Base-by-base conservation (phyloP, 2,113 vertebrate species). In the Chaetodon trifascialis region DNA sequence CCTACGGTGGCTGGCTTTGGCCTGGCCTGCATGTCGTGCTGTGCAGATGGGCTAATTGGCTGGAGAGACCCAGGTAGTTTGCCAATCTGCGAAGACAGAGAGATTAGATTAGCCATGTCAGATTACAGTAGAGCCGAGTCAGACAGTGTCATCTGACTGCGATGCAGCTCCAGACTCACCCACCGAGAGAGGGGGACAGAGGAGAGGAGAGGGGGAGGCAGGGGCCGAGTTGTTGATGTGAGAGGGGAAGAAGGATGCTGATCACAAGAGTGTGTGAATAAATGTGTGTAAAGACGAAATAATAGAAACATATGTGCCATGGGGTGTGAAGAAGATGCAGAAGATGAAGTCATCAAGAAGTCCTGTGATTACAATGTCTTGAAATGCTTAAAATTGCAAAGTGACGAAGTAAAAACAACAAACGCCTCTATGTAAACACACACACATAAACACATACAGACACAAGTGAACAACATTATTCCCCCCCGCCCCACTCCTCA, bases 81-180 rank as follows among this genome's bases (percentile, higher is more conserved):
- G 77, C 83, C 83, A 86, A 80, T 86, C 78, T 80, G 82, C 3
- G 67, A 65, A 84, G 59, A 87, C 83, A 62, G 79, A 85, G 76
- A 86, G 81, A 93, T 86, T 76, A 92, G 85, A 91, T 94, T 94
- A 94, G 88, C 89, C 80, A 84, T 75, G 85, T 90, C 90, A 91
- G 92, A 92, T 94, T 94, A 94, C 79, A 82, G 73, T 44, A 64
- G 70, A 70, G 73, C 82, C 72, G 81, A 83, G 82, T 88, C 79
- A 87, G 88, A 90, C 82, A 8, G 59, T 73, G 83, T 90, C 75
- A 76, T 81, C 77, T 60, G 81, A 84, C 76, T 12, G 79, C 56
- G 4, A 56, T 15, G 72, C 56, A 67, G 56, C 71, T 21, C 77
- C 84, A 91, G 90, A 86, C 88, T 87, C 85, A 40, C 86, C 86